Evolutionary conservation across 2,797 vertebrate genomes (phyloP), one percentile per base, ranked within the genome.

Genomic region (Silurus aristotelis): DNA sequence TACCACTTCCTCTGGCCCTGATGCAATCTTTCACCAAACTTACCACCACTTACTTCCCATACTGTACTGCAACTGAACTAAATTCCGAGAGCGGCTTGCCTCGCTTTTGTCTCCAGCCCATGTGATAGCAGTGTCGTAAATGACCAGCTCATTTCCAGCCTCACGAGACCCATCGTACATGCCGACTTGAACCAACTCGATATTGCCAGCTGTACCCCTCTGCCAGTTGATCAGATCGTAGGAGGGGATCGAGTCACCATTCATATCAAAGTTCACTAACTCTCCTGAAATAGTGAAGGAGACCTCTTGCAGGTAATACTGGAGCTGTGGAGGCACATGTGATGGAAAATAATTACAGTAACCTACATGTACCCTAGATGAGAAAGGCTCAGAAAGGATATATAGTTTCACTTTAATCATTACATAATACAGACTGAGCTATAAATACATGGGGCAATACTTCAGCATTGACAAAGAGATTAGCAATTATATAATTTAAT

Each of bases 61-160:
- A 95, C 90, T 94, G 92, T 94, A 93, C 93, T 92, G 94, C 92
- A 94, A 94, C 89, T 92, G 92, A 92, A 94, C 93, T 92, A 93
- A 92, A 94, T 92, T 92, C 85, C 93, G 92, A 92, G 92, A 93
- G 92, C 93, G 89, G 92, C 95, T 95, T 95, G 94, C 95, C 94
- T 94, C 92, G 86, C 92, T 95, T 89, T 92, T 93, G 90, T 94
- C 93, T 58, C 93, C 92, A n/a, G 92, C 91, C 94, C 95, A 95
- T 12, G 94, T 90, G 81, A 94, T 94, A 84, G 70, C 87, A 79
- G 93, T 91, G 66, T 95, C 91, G 86, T 94, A 88, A 89, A 95
- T 93, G 85, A 92, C 83, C 86, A 95, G 92, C 89, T 95, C 92
- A 75, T 92, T 87, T 83, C 93, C 48, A 52, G 48, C 93, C 64